Conservation (phyloP, 2,888 invertebrate species). For the Spicauda simplicius region DNA sequence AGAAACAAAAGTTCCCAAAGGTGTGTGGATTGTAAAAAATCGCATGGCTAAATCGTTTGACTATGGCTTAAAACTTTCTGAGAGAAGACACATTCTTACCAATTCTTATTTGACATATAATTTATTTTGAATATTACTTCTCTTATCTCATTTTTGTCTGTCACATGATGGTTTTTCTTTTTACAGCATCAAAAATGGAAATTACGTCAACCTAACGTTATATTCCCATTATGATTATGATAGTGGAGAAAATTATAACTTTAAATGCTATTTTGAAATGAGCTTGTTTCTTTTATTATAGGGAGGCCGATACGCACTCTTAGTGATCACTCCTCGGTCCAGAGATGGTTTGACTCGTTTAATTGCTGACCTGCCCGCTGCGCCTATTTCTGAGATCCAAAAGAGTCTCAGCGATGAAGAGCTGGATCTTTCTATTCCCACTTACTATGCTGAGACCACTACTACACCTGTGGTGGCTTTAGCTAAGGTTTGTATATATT, state of each 20-base stretch:
- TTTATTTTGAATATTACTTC: too few species aligned
- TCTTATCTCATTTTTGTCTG: too few species aligned
- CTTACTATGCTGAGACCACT: constrained; percentile 87
- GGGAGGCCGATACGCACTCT: constrained; percentile 85
- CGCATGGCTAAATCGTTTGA: too few species aligned
- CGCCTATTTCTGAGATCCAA: constrained; percentile 72
- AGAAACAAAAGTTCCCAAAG: too few species aligned
- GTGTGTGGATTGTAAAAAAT: too few species aligned
- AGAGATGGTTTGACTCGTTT: constrained; percentile 84
- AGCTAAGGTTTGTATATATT: constrained; percentile 68
- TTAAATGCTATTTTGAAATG: neutral
- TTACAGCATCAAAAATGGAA: too few species aligned
- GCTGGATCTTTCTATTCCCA: constrained; percentile 83
- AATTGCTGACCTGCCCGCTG: constrained; percentile 80
- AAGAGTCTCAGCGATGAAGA: constrained; percentile 72
- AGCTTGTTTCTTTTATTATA: constrained; percentile 49
- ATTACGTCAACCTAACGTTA: too few species aligned
- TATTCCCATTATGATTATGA: too few species aligned
- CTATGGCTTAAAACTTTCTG: too few species aligned
- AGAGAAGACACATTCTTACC: too few species aligned
- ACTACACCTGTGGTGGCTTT: constrained; percentile 86
- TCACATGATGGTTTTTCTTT: too few species aligned
- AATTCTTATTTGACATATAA: too few species aligned
- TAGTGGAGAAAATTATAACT: neutral
- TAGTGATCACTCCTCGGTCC: constrained; percentile 84